These are phyloP conservation scores for Sardina pilchardus DNA, from an alignment of 2,113 vertebrate genomes.

Conservation along the genomic window DNA sequence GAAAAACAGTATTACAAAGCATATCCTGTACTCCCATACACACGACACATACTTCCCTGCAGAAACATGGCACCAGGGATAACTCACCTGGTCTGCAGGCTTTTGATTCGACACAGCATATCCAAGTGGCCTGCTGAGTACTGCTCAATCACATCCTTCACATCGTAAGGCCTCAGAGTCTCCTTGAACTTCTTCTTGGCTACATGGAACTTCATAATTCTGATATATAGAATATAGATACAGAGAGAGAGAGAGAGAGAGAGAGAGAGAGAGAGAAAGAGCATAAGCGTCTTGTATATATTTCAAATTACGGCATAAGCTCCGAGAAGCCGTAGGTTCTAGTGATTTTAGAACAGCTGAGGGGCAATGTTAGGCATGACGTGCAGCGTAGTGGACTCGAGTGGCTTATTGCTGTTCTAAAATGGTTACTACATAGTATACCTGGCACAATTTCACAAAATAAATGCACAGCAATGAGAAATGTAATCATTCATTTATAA, in stretches of 20 bases:
- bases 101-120: constrained; percentile 98
- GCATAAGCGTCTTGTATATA: not conserved
- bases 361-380: too few species aligned
- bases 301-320: not conserved
- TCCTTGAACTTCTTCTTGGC: constrained; percentile 99
- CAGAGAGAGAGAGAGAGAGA: not conserved
- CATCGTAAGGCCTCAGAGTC: constrained; percentile 93
- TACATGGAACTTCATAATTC: constrained; percentile 99
- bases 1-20: not conserved
- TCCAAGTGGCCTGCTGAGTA: constrained; percentile 98
- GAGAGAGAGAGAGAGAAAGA: not conserved
- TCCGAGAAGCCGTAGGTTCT: too few species aligned
- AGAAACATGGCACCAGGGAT: not conserved
- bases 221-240: too few species aligned
- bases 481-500: too few species aligned
- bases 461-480: too few species aligned
- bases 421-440: too few species aligned
- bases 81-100: constrained; percentile 92
- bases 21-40: not conserved
- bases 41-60: not conserved
- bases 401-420: too few species aligned
- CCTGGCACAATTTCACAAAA: too few species aligned
- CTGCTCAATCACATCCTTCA: constrained; percentile 99
- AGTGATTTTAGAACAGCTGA: too few species aligned
- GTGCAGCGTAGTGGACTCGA: too few species aligned